These are phyloP conservation scores for Morelia viridis DNA, from an alignment of 2,797 vertebrate genomes.

Conservation along the genomic window DNA sequence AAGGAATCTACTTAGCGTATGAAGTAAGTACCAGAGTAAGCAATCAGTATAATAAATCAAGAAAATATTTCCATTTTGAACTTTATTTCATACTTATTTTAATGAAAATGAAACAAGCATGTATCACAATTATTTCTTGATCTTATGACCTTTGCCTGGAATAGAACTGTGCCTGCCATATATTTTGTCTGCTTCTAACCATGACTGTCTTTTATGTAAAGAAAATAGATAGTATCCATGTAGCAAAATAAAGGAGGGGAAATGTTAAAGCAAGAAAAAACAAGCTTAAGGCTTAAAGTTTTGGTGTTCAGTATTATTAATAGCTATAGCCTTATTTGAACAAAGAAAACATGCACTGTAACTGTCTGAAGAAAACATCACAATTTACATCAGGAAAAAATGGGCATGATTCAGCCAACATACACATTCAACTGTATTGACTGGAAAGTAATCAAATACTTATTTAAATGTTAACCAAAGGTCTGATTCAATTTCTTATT, in stretches of 20 bases:
- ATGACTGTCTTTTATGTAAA: slow-evolving; percentile 57
- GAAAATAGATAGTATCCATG: slow-evolving; percentile 53
- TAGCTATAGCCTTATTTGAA: slow-evolving; percentile 75
- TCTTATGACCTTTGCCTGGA: slow-evolving; percentile 48
- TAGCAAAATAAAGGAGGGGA: slow-evolving; percentile 37
- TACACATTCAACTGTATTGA: neutral
- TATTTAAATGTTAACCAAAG: slow-evolving; percentile 25
- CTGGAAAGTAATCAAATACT: neutral
- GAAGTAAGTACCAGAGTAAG: neutral
- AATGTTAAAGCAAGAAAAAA: slow-evolving; percentile 76
- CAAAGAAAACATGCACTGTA: slow-evolving; percentile 88
- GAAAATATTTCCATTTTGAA: slow-evolving; percentile 26
- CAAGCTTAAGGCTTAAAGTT: slow-evolving; percentile 88
- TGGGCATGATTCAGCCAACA: neutral
- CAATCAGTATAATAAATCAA: slow-evolving; percentile 19
- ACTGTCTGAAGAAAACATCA: slow-evolving; percentile 78
- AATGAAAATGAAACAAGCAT: slow-evolving; percentile 41
- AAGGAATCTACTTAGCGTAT: slow-evolving; percentile 18
- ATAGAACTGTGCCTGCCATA: slow-evolving; percentile 41
- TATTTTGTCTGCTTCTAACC: slow-evolving; percentile 68
- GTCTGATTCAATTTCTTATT: neutral
- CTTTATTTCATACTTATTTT: neutral
- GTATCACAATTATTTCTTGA: slow-evolving; percentile 21
- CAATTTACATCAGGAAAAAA: slow-evolving; percentile 66
- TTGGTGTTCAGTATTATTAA: slow-evolving; percentile 75